Percentiles rank a stretch among this genome's conserved stretches.
Evolutionary conservation across 2,888 invertebrate species (phyloP).

Genomic region (Leucophora obtusa): DNA sequence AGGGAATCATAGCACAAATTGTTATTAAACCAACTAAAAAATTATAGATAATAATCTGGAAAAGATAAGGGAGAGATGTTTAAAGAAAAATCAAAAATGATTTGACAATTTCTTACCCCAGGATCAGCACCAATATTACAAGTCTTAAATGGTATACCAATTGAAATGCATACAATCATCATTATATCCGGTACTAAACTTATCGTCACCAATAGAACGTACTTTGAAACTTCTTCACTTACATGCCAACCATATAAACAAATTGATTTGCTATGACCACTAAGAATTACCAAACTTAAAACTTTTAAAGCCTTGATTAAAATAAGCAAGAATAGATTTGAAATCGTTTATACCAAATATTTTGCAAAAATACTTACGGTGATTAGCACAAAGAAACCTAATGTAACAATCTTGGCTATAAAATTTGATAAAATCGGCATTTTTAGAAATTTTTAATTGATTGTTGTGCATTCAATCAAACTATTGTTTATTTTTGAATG

Average conservation of each 20-base stretch:
- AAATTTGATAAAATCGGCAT: background rate
- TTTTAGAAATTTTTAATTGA: background rate
- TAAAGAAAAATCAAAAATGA: background rate
- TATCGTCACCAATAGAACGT: constrained; percentile 22
- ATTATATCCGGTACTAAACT: constrained; percentile 41
- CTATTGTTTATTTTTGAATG: background rate
- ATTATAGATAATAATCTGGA: constrained; percentile 63
- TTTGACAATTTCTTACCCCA: constrained; percentile 32
- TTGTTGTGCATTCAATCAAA: background rate
- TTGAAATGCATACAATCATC: constrained; percentile 30
- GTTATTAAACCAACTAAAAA: constrained; percentile 53
- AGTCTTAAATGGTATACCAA: constrained; percentile 19
- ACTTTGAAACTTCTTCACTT: constrained; percentile 37
- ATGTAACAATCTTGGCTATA: constrained; percentile 6
- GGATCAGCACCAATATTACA: constrained; percentile 64
- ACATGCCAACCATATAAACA: constrained; percentile 60
- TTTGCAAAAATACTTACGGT: background rate
- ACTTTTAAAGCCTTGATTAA: background rate
- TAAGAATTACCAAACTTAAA: constrained; percentile 1
- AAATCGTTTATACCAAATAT: background rate
- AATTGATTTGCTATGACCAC: constrained; percentile 12
- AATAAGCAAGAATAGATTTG: background rate
- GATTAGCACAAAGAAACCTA: background rate
- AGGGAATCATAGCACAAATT: constrained; percentile 24
- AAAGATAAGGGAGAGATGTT: background rate